Evolutionary conservation across 2,113 vertebrate species (phyloP).

Genomic region (Pachypanchax playfairii): DNA sequence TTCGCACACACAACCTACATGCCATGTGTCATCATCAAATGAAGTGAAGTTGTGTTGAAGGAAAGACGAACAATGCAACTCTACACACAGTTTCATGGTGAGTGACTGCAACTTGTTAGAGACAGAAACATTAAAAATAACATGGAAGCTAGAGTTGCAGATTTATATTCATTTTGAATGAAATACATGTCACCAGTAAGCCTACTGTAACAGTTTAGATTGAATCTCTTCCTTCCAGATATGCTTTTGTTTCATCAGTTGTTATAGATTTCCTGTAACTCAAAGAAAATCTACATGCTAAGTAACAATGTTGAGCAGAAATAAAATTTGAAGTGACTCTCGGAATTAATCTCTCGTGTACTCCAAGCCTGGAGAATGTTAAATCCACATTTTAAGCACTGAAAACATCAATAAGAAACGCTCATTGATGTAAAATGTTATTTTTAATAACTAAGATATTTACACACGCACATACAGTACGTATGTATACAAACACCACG

Average conservation of each 20-base stretch:
- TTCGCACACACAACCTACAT: no score
- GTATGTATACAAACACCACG: neutral
- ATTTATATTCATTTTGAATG: constrained; percentile 19
- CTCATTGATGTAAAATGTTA: constrained; percentile 24
- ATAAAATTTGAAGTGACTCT: constrained; percentile 12
- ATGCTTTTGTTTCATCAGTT: constrained; percentile 15
- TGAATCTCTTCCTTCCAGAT: constrained; percentile 12
- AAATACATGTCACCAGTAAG: constrained; percentile 19
- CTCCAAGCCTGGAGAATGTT: constrained; percentile 4
- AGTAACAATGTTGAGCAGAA: constrained; percentile 4
- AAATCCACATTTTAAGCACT: constrained; percentile 27
- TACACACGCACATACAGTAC: no score
- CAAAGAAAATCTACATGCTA: constrained; percentile 14
- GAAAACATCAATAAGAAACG: constrained; percentile 14
- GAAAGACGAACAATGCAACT: no score
- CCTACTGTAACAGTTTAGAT: neutral
- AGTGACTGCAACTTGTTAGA: no score
- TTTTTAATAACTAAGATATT: constrained; percentile 1
- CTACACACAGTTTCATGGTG: no score
- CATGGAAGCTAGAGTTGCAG: constrained; percentile 1
- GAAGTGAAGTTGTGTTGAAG: no score
- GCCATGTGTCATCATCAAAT: no score
- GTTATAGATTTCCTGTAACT: constrained; percentile 3
- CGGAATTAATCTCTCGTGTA: constrained; percentile 9
- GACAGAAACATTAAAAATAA: constrained; percentile 8